phyloP scores from a whole-genome alignment of 2,113 vertebrate species.

The Myiopsitta monachus region DNA sequence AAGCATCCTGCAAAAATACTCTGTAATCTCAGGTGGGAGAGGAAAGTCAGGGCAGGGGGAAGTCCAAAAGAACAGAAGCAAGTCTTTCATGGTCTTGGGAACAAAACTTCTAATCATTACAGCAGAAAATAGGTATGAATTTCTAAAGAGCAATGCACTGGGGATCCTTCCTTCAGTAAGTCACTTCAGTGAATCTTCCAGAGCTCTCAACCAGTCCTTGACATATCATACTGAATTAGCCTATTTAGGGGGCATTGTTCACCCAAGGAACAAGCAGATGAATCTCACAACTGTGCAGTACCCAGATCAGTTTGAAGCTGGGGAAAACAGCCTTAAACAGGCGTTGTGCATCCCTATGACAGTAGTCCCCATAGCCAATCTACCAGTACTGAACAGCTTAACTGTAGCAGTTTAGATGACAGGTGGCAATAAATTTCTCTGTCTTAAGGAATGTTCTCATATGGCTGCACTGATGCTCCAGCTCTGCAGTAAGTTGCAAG shows the following conservation, averaged over 20 bases:
- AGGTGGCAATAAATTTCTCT: not conserved
- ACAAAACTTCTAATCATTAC: not conserved
- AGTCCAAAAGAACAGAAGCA: not conserved
- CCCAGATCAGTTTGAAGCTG: not conserved
- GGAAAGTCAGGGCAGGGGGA: not conserved
- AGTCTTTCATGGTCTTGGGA: not conserved
- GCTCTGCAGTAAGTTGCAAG: not conserved
- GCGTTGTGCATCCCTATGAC: not conserved
- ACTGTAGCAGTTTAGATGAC: not conserved
- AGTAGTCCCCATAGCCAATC: not conserved
- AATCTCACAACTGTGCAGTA: not conserved
- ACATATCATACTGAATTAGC: not conserved
- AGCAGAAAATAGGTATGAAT: not conserved
- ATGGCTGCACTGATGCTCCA: accelerated
- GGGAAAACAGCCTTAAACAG: not conserved
- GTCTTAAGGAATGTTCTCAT: not conserved
- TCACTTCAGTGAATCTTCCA: not conserved
- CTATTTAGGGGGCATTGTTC: not conserved
- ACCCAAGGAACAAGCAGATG: not conserved
- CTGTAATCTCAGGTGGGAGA: not conserved
- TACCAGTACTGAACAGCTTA: not conserved
- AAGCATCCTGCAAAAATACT: not conserved
- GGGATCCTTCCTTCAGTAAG: not conserved
- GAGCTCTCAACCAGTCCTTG: not conserved
- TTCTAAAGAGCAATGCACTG: not conserved